Evolutionary conservation across 53 echinoderm and acorn worm species (phyloP).

Genomic region (Echinarachnius parma): DNA sequence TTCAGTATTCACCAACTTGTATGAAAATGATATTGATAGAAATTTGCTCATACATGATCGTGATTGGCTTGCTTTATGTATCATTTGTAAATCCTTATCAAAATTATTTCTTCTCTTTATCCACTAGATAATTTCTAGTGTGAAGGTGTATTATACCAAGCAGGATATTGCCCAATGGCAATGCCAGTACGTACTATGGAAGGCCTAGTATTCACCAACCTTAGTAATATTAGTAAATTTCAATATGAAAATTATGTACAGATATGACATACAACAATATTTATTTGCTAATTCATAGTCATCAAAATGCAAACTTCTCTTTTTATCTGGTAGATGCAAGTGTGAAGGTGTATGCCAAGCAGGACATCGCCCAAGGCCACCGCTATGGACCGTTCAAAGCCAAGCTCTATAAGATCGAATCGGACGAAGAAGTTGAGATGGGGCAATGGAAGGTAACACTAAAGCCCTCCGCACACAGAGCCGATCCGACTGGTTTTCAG

Average conservation of each 20-base stretch:
- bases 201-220: not conserved
- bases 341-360: constrained; percentile 75
- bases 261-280: too few species aligned
- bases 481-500: too few species aligned
- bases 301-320: not conserved
- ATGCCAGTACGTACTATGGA: not conserved
- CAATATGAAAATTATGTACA: not conserved
- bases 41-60: too few species aligned
- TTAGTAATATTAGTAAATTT: not conserved
- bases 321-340: constrained; percentile 57
- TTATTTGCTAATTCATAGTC: not conserved
- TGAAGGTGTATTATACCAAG: too few species aligned
- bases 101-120: too few species aligned
- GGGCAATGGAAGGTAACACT: constrained; percentile 84
- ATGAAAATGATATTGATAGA: too few species aligned
- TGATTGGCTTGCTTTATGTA: too few species aligned
- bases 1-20: too few species aligned
- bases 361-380: constrained; percentile 65
- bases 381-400: constrained; percentile 95
- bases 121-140: too few species aligned
- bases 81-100: too few species aligned
- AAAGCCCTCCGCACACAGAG: too few species aligned
- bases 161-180: not conserved
- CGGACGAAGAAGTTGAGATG: constrained; percentile 58
- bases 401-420: constrained; percentile 40